phyloP scores from a whole-genome alignment of 1,140 invertebrate species.

The Drosophila chauvacae region DNA sequence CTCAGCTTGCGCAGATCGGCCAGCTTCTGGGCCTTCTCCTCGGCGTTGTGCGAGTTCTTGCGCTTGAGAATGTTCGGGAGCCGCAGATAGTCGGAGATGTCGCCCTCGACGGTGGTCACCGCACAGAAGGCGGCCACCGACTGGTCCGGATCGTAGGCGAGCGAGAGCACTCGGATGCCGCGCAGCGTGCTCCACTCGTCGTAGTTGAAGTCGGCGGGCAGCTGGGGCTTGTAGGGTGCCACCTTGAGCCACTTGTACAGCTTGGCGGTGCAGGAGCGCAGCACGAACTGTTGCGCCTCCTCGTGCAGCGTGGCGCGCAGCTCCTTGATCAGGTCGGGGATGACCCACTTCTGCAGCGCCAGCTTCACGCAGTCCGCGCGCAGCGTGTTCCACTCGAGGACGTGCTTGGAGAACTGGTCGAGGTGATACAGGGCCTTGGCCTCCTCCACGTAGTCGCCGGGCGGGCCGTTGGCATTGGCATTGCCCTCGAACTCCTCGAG shows the following conservation, averaged over 20 bases:
- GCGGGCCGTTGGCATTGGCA: constrained; percentile 86
- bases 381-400: constrained; percentile 98
- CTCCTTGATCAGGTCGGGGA: constrained; percentile 96
- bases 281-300: constrained; percentile 96
- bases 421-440: constrained; percentile 95
- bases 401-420: constrained; percentile 98
- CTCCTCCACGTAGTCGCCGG: constrained; percentile 92
- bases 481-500: constrained; percentile 92
- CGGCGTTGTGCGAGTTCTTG: constrained; percentile 90
- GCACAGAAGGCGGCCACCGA: constrained; percentile 95
- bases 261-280: constrained; percentile 92
- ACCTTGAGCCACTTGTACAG: constrained; percentile 97
- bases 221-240: constrained; percentile 91
- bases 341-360: constrained; percentile 94
- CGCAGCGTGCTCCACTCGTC: constrained; percentile 95
- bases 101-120: constrained; percentile 94
- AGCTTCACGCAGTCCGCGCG: constrained; percentile 94
- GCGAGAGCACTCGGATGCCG: constrained; percentile 93
- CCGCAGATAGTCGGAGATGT: constrained; percentile 95
- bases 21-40: constrained; percentile 90
- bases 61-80: constrained; percentile 94
- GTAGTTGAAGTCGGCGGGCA: constrained; percentile 90
- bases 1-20: constrained; percentile 92
- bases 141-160: constrained; percentile 94
- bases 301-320: constrained; percentile 91